A percentile compares a stretch with the other conserved stretches of the same genome.
phyloP scores from a whole-genome alignment of 2,797 vertebrate genomes.

The Enteromius radiatus region DNA sequence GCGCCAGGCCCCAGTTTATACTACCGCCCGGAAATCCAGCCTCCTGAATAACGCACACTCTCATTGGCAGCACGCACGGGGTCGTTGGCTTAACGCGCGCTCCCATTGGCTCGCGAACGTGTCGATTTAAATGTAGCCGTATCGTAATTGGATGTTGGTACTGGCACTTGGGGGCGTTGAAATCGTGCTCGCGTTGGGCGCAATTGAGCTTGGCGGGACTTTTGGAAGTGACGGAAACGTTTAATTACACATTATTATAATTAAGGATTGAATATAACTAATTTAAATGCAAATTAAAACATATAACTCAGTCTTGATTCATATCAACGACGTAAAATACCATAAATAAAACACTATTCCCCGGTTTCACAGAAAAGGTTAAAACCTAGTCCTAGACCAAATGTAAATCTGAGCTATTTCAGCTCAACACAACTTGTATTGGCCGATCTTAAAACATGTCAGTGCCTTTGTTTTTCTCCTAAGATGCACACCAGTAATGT shows the following conservation, averaged over 20 bases:
- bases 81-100: background rate
- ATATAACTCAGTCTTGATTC: too few relatives aligned
- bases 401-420: too few relatives aligned
- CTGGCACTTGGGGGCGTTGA: background rate
- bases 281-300: background rate
- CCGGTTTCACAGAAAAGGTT: too few relatives aligned
- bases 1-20: slow-evolving; percentile 76
- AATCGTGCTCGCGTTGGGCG: background rate
- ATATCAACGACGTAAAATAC: background rate
- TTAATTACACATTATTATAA: background rate
- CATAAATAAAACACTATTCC: too few relatives aligned
- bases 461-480: too few relatives aligned
- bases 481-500: too few relatives aligned
- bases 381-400: too few relatives aligned
- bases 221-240: background rate
- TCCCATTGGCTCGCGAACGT: slow-evolving; percentile 65
- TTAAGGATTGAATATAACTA: background rate
- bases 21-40: slow-evolving; percentile 70
- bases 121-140: background rate
- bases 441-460: too few relatives aligned
- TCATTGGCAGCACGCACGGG: slow-evolving; percentile 65
- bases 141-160: slow-evolving; percentile 5
- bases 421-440: too few relatives aligned
- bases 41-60: background rate
- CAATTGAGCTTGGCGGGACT: background rate